These are phyloP conservation scores for Perccottus glenii DNA, from an alignment of 2,113 vertebrate species.

Conservation along the genomic window DNA sequence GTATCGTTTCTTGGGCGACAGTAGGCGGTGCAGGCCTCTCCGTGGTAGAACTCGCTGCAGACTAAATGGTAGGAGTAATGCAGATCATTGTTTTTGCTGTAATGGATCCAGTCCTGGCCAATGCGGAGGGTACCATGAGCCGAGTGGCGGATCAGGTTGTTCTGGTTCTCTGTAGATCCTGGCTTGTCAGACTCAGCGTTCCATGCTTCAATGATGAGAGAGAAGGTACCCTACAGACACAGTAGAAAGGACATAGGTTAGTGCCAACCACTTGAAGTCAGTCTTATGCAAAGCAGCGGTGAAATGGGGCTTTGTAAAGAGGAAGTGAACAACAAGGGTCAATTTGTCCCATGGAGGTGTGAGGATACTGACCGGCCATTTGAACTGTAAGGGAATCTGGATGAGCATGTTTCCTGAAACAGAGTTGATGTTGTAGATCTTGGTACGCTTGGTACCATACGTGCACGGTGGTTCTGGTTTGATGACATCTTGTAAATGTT, in stretches of 20 bases:
- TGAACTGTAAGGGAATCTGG: slow-evolving; percentile 82
- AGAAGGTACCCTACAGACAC: slow-evolving; percentile 81
- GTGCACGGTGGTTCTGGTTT: slow-evolving; percentile 83
- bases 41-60: slow-evolving; percentile 83
- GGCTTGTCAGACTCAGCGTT: slow-evolving; percentile 76
- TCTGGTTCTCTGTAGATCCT: slow-evolving; percentile 79
- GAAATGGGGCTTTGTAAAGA: background rate
- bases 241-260: background rate
- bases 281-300: background rate
- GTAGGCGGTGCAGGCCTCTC: slow-evolving; percentile 82
- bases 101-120: slow-evolving; percentile 81
- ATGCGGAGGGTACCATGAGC: slow-evolving; percentile 78
- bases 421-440: slow-evolving; percentile 66
- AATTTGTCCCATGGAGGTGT: background rate
- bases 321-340: background rate
- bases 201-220: slow-evolving; percentile 88
- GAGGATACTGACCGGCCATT: slow-evolving; percentile 86
- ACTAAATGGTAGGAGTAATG: slow-evolving; percentile 87
- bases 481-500: slow-evolving; percentile 82
- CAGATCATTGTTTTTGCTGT: slow-evolving; percentile 79
- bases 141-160: slow-evolving; percentile 84
- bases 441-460: slow-evolving; percentile 81
- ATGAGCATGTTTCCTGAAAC: slow-evolving; percentile 77
- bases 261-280: background rate
- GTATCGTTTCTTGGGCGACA: slow-evolving; percentile 84